phyloP scores from a whole-genome alignment of 2,113 vertebrate genomes.

The Tetraodon nigroviridis region DNA sequence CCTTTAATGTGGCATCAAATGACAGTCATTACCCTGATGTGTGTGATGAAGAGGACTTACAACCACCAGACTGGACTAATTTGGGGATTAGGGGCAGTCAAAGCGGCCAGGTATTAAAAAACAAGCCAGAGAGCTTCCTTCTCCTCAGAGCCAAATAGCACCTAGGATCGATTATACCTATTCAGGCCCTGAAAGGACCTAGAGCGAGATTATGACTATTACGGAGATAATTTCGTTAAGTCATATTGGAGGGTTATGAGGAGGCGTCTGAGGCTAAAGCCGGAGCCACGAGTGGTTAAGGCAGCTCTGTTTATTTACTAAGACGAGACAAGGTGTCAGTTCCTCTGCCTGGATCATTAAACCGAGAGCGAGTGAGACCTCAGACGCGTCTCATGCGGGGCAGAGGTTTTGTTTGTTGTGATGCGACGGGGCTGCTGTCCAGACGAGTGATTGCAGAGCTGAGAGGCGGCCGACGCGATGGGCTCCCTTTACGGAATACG shows the following conservation, averaged over 20 bases:
- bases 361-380: not conserved
- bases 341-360: slow-evolving; percentile 20
- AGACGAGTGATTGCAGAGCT: too few relatives aligned
- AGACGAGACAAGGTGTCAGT: slow-evolving; percentile 20
- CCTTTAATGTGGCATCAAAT: slow-evolving; percentile 51
- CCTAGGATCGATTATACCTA: slow-evolving; percentile 57
- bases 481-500: too few relatives aligned
- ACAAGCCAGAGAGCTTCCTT: slow-evolving; percentile 44
- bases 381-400: not conserved
- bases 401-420: slow-evolving; percentile 7
- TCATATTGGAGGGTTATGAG: slow-evolving; percentile 45
- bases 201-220: slow-evolving; percentile 59
- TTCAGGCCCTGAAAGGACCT: slow-evolving; percentile 56
- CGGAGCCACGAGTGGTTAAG: slow-evolving; percentile 22
- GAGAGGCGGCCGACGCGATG: too few relatives aligned
- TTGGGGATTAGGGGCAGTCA: slow-evolving; percentile 45
- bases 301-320: slow-evolving; percentile 30
- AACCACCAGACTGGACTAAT: slow-evolving; percentile 11
- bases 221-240: slow-evolving; percentile 61
- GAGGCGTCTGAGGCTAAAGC: slow-evolving; percentile 21
- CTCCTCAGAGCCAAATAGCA: slow-evolving; percentile 38
- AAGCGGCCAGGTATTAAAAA: slow-evolving; percentile 61
- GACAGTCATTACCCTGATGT: slow-evolving; percentile 55
- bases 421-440: too few relatives aligned
- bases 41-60: slow-evolving; percentile 25